These are phyloP conservation scores for Symphodus melops DNA, from an alignment of 2,113 vertebrate species.

Conservation along the genomic window DNA sequence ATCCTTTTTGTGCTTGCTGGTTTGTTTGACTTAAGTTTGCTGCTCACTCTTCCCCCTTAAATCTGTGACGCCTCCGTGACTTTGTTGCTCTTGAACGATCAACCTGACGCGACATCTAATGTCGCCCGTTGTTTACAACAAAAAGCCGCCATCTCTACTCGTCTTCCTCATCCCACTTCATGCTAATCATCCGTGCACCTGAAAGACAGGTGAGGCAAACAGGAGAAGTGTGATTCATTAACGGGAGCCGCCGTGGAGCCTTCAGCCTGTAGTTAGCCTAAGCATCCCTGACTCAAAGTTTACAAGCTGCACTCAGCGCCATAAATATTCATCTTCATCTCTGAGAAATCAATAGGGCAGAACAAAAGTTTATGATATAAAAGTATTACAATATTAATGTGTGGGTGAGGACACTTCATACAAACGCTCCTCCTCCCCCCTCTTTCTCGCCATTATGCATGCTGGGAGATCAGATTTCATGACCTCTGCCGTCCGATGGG, in stretches of 20 bases:
- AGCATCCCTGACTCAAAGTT: slow-evolving; percentile 63
- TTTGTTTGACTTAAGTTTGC: background rate
- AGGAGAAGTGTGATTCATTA: slow-evolving; percentile 55
- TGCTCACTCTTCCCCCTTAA: slow-evolving; percentile 35
- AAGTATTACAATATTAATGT: slow-evolving; percentile 69
- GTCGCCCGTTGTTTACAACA: slow-evolving; percentile 12
- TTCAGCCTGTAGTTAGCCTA: slow-evolving; percentile 59
- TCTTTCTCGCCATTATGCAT: slow-evolving; percentile 41
- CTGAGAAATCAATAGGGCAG: slow-evolving; percentile 73
- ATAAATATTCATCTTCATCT: slow-evolving; percentile 74
- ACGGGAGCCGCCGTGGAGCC: slow-evolving; percentile 22
- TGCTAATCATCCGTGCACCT: slow-evolving; percentile 29
- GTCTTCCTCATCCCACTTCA: background rate
- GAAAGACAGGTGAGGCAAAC: slow-evolving; percentile 50
- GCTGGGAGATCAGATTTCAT: slow-evolving; percentile 69
- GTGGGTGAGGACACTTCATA: slow-evolving; percentile 61
- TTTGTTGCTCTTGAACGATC: slow-evolving; percentile 6
- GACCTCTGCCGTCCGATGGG: slow-evolving; percentile 72
- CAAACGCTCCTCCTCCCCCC: slow-evolving; percentile 42
- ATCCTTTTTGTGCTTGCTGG: background rate
- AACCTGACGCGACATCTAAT: background rate
- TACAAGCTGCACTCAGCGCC: slow-evolving; percentile 53
- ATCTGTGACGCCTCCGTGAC: slow-evolving; percentile 8
- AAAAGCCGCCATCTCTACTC: slow-evolving; percentile 12
- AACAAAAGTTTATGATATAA: slow-evolving; percentile 73